Percentiles rank a stretch among this genome's conserved stretches.
Conservation (phyloP, 2,797 vertebrate species). For the Clarias platycephalus region DNA sequence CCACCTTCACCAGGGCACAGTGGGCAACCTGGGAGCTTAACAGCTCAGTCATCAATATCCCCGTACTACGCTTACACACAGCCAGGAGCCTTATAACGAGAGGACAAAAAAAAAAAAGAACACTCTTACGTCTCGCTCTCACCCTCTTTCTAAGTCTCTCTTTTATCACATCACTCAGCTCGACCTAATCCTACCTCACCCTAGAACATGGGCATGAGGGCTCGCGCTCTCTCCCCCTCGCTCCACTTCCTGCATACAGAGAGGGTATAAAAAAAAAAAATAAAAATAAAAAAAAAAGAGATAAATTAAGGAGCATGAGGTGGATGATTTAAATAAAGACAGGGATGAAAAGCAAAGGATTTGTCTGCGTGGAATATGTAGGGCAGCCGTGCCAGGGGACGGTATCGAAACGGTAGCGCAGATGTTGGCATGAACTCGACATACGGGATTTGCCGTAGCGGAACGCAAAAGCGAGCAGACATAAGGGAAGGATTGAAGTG, state of each 20-base stretch:
- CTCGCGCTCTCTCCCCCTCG: too few relatives aligned
- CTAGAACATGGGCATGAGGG: neutral
- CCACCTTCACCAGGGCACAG: constrained; percentile 54
- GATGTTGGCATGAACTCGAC: constrained; percentile 63
- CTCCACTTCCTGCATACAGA: neutral
- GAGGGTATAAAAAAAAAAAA: too few relatives aligned
- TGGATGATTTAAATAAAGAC: constrained; percentile 23
- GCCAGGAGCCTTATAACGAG: constrained; percentile 21
- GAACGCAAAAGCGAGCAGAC: constrained; percentile 41
- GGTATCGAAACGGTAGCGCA: constrained; percentile 55
- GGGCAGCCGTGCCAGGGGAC: constrained; percentile 29
- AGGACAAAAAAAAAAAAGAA: neutral
- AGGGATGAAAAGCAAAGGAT: constrained; percentile 26
- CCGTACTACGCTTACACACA: constrained; percentile 51
- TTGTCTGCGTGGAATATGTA: constrained; percentile 40
- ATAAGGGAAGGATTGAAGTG: neutral
- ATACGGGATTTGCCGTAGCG: constrained; percentile 57
- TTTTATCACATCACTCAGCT: constrained; percentile 1
- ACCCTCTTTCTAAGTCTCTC: neutral
- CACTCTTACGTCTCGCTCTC: constrained; percentile 29
- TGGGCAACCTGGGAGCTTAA: constrained; percentile 58
- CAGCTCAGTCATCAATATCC: constrained; percentile 60
- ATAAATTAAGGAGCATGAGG: neutral
- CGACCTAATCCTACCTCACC: constrained; percentile 22
- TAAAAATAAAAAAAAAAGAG: too few relatives aligned